phyloP scores from a whole-genome alignment of 2,888 invertebrate species.

The Drosophila barbarae region DNA sequence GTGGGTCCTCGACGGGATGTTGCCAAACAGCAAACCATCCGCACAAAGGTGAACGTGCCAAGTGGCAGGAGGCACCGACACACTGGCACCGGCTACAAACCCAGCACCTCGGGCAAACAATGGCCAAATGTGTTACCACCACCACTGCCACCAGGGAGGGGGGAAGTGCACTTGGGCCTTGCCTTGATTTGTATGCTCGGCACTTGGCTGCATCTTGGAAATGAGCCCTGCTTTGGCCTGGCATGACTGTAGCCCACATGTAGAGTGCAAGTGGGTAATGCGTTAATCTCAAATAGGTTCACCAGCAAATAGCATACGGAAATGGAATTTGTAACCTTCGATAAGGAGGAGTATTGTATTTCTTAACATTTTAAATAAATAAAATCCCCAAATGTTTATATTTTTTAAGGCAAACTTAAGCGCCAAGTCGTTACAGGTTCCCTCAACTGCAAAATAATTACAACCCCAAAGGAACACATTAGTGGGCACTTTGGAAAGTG shows the following conservation, averaged over 20 bases:
- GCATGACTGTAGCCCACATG: conserved; percentile 30
- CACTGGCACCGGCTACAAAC: conserved; percentile 19
- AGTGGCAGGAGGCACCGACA: conserved; percentile 46
- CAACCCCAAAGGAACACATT: conserved; percentile 66
- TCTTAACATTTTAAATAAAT: background rate
- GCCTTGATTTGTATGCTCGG: conserved; percentile 40
- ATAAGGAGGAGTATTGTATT: background rate
- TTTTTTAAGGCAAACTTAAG: background rate
- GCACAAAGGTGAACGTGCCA: conserved; percentile 67
- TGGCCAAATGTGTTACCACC: conserved; percentile 43
- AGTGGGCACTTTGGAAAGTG: conserved; percentile 49
- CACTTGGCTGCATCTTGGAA: conserved; percentile 31
- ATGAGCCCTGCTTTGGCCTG: conserved; percentile 21
- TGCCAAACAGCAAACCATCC: conserved; percentile 54
- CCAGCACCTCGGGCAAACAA: conserved; percentile 67
- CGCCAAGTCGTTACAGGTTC: conserved; percentile 2
- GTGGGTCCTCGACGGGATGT: conserved; percentile 63
- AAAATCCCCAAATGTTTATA: background rate
- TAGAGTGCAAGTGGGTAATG: conserved; percentile 37
- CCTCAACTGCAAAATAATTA: conserved; percentile 53
- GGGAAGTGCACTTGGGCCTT: conserved; percentile 20
- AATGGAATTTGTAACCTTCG: background rate
- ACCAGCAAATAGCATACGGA: conserved; percentile 2
- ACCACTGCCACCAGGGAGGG: background rate
- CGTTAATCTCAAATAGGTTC: conserved; percentile 17